Evolutionary conservation across 1,140 invertebrate species (phyloP), one percentile per base, ranked within the genome.

Genomic region (Conus betulinus): DNA sequence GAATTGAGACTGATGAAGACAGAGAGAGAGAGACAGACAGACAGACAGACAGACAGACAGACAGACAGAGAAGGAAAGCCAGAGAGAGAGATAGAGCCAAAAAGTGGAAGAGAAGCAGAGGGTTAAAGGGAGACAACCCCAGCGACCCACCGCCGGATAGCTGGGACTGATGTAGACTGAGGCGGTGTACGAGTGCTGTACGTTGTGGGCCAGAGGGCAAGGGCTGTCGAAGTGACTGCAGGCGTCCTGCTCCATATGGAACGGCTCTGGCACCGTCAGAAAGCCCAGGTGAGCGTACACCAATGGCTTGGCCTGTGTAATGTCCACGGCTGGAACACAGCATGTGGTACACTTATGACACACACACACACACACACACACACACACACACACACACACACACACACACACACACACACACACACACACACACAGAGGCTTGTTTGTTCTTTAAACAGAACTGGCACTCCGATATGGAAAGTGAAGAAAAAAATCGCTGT

Each of bases 211-310:
- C 25, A 78, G 76, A 10, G 76, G 76, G 76, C 76, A 78, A 25
- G 1, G 25, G 76, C 25, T 27, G n/a, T 51, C 39, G 25, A 78
- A 78, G 76, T 78, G 76, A 17, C 8, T 0, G 25, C 76, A 78
- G 10, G 76, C 2, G 17, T 78, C 25, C 39, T 78, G 76, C 13
- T 78, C 76, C 76, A 78, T 78, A 25, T 27, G 76, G 76, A 78
- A 78, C 13, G 76, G 76, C 76, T 78, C 76, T 78, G 76, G 76
- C 76, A 78, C 76, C 76, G 25, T 78, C 76, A 78, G 76, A 25
- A 78, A 78, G 25, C 25, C 76, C 76, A 78, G 76, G 76, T 78
- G 39, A 51, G 76, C 76, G 39, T 39, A 78, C 76, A 78, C 76
- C 25, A 51, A 6, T 11, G 76, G 76, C 76, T 78, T 78, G 25